Conservation (phyloP, 1,140 invertebrate species). For the Fopius arisanus region DNA sequence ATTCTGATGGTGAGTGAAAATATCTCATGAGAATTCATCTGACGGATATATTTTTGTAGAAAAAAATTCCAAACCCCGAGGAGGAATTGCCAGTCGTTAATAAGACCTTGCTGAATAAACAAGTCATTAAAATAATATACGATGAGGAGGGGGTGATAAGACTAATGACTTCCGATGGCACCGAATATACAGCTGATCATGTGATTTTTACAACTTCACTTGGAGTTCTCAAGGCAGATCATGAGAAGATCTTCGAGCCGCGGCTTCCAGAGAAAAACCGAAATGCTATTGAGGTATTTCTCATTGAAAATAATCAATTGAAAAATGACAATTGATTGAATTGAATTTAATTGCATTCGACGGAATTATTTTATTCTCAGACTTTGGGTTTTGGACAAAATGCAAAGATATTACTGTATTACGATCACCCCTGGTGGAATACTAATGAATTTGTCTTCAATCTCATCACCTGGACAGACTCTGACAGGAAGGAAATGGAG, state of each 20-base stretch:
- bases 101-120: conserved; percentile 53
- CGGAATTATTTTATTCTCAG: conserved; percentile 40
- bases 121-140: conserved; percentile 53
- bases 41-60: too few species aligned
- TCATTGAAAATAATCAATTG: not conserved
- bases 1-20: conserved; percentile 65
- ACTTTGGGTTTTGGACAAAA: conserved; percentile 68
- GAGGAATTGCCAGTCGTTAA: conserved; percentile 43
- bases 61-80: conserved; percentile 44
- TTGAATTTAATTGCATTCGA: not conserved
- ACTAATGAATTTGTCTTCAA: conserved; percentile 51
- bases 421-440: conserved; percentile 70
- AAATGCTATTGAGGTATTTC: conserved; percentile 66
- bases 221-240: conserved; percentile 73
- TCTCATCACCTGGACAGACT: conserved; percentile 63
- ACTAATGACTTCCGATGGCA: conserved; percentile 63
- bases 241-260: conserved; percentile 69
- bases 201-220: conserved; percentile 75
- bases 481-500: conserved; percentile 55
- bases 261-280: conserved; percentile 69
- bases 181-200: conserved; percentile 69
- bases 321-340: not conserved
- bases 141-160: conserved; percentile 8
- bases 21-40: too few species aligned
- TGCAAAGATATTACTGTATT: conserved; percentile 76